Conservation (phyloP, 2,888 invertebrate species). For the Stenichneumon culpator region DNA sequence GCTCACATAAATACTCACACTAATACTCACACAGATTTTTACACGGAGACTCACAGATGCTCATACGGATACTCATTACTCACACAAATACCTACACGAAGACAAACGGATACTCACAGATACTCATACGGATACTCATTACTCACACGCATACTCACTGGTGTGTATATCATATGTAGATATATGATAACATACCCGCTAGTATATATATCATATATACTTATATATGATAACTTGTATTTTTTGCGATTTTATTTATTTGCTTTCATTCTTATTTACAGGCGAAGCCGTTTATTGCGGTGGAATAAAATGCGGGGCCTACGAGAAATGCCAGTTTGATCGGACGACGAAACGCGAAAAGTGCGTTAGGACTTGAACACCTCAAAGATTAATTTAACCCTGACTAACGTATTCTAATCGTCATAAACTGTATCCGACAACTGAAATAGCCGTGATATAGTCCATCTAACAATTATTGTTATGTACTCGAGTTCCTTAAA, state of each 20-base stretch:
- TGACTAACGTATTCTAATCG: background rate
- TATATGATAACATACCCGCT: background rate
- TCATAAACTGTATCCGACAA: background rate
- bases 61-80: no score
- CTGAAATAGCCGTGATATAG: background rate
- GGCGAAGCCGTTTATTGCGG: conserved; percentile 88
- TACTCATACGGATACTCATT: no score
- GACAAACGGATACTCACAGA: no score
- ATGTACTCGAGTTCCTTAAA: background rate
- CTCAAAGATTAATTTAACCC: conserved; percentile 28
- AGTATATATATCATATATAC: no score
- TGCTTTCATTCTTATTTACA: conserved; percentile 73
- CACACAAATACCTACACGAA: no score
- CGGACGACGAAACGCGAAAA: conserved; percentile 88
- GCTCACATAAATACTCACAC: no score
- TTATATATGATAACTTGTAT: background rate
- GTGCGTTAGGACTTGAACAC: conserved; percentile 87
- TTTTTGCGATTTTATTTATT: background rate
- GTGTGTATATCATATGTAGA: no score
- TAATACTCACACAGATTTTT: no score
- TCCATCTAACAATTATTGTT: background rate
- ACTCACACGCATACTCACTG: no score
- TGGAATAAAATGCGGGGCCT: conserved; percentile 89
- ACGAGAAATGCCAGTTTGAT: conserved; percentile 90
- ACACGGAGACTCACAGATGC: no score